Evolutionary conservation across 2,113 vertebrate species (phyloP).

Genomic region (Oryzias melastigma): DNA sequence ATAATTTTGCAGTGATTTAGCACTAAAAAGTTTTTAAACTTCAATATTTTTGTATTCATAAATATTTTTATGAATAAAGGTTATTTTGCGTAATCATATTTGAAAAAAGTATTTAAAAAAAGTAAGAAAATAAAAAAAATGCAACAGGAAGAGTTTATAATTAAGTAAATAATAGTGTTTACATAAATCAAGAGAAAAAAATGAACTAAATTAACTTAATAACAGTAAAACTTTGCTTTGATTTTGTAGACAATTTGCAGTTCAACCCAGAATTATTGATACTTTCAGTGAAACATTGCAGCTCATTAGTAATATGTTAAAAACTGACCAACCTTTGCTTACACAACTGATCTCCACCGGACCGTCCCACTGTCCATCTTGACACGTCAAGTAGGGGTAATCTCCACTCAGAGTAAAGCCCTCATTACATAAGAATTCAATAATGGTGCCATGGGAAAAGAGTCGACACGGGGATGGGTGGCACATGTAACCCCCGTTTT

Average conservation of each 20-base stretch:
- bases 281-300: background rate
- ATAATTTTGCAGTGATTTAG: background rate
- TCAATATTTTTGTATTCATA: too few species aligned
- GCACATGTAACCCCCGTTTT: constrained; percentile 93
- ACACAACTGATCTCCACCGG: constrained; percentile 91
- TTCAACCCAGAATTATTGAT: too few species aligned
- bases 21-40: background rate
- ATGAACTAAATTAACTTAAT: too few species aligned
- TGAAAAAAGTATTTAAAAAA: too few species aligned
- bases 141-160: background rate
- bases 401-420: constrained; percentile 92
- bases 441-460: constrained; percentile 88
- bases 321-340: constrained; percentile 82
- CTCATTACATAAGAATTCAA: constrained; percentile 93
- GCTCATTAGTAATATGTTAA: background rate
- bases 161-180: too few species aligned
- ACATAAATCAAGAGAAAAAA: too few species aligned
- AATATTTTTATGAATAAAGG: too few species aligned
- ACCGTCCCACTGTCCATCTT: constrained; percentile 92
- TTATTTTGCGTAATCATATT: too few species aligned
- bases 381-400: constrained; percentile 96
- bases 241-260: too few species aligned
- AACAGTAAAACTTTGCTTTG: too few species aligned
- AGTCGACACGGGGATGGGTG: constrained; percentile 90
- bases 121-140: background rate